Conservation (phyloP, 1,140 invertebrate species). For the Drosophila grimshawi region DNA sequence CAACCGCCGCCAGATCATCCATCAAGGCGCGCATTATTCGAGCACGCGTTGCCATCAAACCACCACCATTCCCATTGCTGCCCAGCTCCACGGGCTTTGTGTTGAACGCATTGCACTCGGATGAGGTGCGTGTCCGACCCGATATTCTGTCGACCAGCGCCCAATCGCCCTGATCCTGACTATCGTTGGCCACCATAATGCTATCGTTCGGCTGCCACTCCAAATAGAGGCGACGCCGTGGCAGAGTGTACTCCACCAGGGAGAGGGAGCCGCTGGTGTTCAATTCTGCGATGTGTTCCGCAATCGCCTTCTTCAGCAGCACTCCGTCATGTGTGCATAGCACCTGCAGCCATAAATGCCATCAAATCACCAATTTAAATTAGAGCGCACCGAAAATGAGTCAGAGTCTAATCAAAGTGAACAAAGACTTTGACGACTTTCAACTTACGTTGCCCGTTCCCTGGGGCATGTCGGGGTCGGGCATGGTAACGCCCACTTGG, state of each 20-base stretch:
- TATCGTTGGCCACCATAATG: constrained; percentile 90
- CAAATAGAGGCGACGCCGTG: constrained; percentile 86
- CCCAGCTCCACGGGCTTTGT: constrained; percentile 61
- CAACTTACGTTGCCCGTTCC: constrained; percentile 69
- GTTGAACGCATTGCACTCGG: constrained; percentile 84
- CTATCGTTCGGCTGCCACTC: constrained; percentile 93
- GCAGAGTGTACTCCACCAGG: constrained; percentile 85
- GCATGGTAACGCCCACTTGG: constrained; percentile 35
- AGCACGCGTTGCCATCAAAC: constrained; percentile 69
- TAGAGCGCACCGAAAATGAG: constrained; percentile 40
- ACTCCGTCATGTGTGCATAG: constrained; percentile 88
- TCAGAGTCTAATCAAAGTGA: constrained; percentile 46
- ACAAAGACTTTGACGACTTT: constrained; percentile 29
- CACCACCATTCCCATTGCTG: constrained; percentile 29
- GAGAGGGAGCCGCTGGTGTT: constrained; percentile 87
- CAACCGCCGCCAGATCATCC: constrained; percentile 88
- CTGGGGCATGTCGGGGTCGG: constrained; percentile 45
- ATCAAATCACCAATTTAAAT: constrained; percentile 24
- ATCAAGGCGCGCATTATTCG: constrained; percentile 88
- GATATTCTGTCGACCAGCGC: constrained; percentile 91
- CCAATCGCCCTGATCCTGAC: constrained; percentile 91
- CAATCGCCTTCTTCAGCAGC: constrained; percentile 86
- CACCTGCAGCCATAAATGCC: constrained; percentile 75
- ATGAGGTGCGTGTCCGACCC: constrained; percentile 85
- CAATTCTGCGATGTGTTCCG: constrained; percentile 86